Conservation (phyloP, 2,113 vertebrate genomes). For the Caranx ignobilis region DNA sequence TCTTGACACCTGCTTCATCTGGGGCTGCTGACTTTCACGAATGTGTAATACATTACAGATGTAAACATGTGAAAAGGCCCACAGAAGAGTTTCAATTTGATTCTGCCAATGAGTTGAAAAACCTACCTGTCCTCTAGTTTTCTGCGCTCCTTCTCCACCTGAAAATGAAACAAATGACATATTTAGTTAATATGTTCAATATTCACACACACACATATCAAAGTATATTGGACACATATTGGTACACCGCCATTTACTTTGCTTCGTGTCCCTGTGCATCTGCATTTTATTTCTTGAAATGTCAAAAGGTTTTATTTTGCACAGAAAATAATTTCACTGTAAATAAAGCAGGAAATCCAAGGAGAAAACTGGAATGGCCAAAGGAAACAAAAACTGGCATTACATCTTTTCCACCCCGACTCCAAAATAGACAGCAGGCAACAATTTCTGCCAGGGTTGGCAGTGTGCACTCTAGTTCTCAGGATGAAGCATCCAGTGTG, state of each 20-base stretch:
- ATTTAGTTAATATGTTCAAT: background rate
- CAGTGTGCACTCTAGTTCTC: constrained; percentile 6
- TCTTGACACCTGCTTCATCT: background rate
- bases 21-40: background rate
- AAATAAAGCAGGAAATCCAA: constrained; percentile 28
- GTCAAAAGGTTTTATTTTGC: constrained; percentile 11
- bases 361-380: constrained; percentile 18
- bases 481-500: constrained; percentile 17
- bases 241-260: background rate
- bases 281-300: background rate
- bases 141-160: constrained; percentile 92
- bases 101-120: background rate
- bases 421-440: constrained; percentile 29
- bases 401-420: constrained; percentile 34
- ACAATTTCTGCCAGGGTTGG: constrained; percentile 28
- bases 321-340: constrained; percentile 21
- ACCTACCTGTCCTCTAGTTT: constrained; percentile 91
- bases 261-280: background rate
- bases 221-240: background rate
- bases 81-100: background rate
- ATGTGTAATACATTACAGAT: background rate
- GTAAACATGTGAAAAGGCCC: constrained; percentile 8
- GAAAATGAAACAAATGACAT: constrained; percentile 54
- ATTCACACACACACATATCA: too few relatives aligned
- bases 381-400: constrained; percentile 38